Evolutionary conservation across 2,797 vertebrate genomes (phyloP).

Genomic region (Diceros bicornis): DNA sequence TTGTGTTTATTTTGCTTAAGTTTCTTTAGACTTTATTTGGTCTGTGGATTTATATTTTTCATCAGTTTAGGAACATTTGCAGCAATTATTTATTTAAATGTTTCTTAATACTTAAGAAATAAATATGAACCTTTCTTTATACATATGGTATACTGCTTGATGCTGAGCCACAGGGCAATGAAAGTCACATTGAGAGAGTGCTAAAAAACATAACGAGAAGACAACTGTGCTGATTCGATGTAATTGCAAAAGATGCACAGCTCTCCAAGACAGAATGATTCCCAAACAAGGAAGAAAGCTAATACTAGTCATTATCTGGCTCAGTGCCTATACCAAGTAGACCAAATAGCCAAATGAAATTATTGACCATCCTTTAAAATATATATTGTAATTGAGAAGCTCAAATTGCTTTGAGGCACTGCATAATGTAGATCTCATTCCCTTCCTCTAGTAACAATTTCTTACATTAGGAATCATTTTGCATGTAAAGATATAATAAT

Average conservation of each 20-base stretch:
- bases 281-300: background rate
- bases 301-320: background rate
- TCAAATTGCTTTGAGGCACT: background rate
- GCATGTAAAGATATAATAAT: background rate
- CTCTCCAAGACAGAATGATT: background rate
- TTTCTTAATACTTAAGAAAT: background rate
- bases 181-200: background rate
- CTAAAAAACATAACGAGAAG: background rate
- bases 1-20: background rate
- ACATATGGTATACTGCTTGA: background rate
- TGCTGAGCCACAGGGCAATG: background rate
- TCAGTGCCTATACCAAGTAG: background rate
- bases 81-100: slow-evolving; percentile 13
- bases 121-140: background rate
- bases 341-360: background rate
- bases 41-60: background rate
- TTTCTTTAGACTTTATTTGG: background rate
- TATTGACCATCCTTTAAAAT: background rate
- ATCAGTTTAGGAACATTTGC: background rate
- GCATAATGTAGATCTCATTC: background rate
- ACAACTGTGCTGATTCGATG: background rate
- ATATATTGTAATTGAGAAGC: background rate
- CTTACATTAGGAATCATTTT: background rate
- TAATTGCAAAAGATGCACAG: background rate
- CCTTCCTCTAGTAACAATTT: background rate